Evolutionary conservation across 2,113 vertebrate genomes (phyloP).

Genomic region (Sceloporus tristichus): DNA sequence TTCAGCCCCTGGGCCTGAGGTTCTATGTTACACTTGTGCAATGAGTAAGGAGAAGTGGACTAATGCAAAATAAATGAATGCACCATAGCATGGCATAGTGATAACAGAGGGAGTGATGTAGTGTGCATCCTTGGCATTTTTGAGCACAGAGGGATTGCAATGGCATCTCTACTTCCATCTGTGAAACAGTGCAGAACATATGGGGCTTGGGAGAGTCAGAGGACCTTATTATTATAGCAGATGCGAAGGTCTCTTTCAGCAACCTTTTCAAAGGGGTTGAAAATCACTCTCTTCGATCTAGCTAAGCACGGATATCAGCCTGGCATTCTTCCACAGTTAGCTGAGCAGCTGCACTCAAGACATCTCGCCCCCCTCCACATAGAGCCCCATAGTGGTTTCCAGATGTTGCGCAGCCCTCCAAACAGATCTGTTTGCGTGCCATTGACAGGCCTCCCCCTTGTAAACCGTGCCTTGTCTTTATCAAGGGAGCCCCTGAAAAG

Average conservation of each 20-base stretch:
- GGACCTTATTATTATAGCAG: not conserved
- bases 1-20: no score
- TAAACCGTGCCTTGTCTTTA: constrained; percentile 17
- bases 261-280: not conserved
- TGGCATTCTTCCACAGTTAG: not conserved
- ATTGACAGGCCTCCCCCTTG: not conserved
- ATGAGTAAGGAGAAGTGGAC: not conserved
- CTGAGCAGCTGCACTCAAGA: not conserved
- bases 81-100: not conserved
- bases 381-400: not conserved
- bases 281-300: not conserved
- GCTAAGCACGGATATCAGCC: not conserved
- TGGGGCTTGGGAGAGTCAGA: not conserved
- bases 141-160: not conserved
- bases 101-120: not conserved
- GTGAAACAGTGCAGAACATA: not conserved
- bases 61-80: not conserved
- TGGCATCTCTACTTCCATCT: not conserved
- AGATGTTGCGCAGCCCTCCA: constrained; percentile 17
- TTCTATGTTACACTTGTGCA: no score
- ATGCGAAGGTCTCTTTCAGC: not conserved
- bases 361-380: not conserved
- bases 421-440: not conserved
- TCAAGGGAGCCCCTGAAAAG: not conserved
- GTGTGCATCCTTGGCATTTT: not conserved